Evolutionary conservation across 2,888 invertebrate species (phyloP).

Genomic region (Ectemnius cavifrons): DNA sequence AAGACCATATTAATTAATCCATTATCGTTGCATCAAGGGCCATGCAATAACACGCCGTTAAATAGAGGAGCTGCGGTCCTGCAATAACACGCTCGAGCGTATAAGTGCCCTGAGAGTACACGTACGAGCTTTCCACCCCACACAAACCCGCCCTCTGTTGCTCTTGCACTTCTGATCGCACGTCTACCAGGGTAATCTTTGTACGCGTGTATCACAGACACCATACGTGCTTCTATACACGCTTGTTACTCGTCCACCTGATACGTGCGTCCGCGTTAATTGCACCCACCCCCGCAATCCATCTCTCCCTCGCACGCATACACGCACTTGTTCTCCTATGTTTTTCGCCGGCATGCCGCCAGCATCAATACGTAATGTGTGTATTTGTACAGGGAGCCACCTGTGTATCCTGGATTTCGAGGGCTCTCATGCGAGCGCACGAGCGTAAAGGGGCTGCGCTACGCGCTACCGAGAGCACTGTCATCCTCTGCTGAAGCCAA

Average conservation of each 20-base stretch:
- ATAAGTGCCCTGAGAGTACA: neutral
- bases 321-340: neutral
- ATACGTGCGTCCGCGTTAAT: neutral
- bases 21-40: constrained; percentile 58
- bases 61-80: constrained; percentile 20
- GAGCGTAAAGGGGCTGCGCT: constrained; percentile 13
- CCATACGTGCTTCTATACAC: neutral
- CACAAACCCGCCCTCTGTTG: neutral
- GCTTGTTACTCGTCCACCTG: neutral
- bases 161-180: neutral
- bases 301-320: neutral
- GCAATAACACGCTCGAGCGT: constrained; percentile 8
- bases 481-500: neutral
- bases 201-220: too few relatives aligned
- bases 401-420: constrained; percentile 32
- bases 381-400: constrained; percentile 35
- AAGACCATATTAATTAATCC: constrained; percentile 64
- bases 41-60: constrained; percentile 50
- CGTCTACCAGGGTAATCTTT: neutral
- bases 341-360: constrained; percentile 5
- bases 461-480: too few relatives aligned
- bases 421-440: constrained; percentile 12
- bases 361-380: constrained; percentile 41
- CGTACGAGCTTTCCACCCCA: neutral
- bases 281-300: neutral